A percentile compares a stretch with the other conserved stretches of the same genome.
These are phyloP conservation scores for Gandaritis pyraliata DNA, from an alignment of 2,888 invertebrate genomes.

Conservation along the genomic window DNA sequence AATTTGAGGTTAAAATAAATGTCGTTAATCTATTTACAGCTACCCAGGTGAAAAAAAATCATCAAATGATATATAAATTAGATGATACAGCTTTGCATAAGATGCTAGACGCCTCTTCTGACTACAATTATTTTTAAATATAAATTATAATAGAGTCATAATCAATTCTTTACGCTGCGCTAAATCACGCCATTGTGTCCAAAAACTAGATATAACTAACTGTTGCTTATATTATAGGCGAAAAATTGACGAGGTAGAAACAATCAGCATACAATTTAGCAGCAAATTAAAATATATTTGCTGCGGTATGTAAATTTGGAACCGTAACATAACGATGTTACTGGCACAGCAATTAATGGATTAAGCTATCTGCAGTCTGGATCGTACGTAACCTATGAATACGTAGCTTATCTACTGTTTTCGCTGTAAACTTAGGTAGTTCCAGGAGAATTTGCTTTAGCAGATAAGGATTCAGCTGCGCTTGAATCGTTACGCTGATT, in stretches of 20 bases:
- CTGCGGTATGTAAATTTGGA: constrained; percentile 69
- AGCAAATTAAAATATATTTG: constrained; percentile 62
- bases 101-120: no score
- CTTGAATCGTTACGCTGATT: constrained; percentile 38
- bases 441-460: constrained; percentile 51
- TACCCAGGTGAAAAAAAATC: no score
- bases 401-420: constrained; percentile 1
- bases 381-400: constrained; percentile 38
- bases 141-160: no score
- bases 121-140: no score
- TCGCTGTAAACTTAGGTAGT: constrained; percentile 51
- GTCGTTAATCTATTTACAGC: background rate
- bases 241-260: constrained; percentile 38
- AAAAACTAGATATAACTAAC: constrained; percentile 3
- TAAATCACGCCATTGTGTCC: background rate
- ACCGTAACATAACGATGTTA: constrained; percentile 70
- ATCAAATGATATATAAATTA: no score
- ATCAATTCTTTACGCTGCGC: background rate
- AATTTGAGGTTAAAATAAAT: constrained; percentile 14
- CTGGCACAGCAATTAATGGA: constrained; percentile 61
- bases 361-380: constrained; percentile 59
- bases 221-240: background rate
- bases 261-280: constrained; percentile 64
- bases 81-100: no score
- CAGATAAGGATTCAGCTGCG: constrained; percentile 52